phyloP scores from a whole-genome alignment of 2,113 vertebrate species.

The Scatophagus argus region DNA sequence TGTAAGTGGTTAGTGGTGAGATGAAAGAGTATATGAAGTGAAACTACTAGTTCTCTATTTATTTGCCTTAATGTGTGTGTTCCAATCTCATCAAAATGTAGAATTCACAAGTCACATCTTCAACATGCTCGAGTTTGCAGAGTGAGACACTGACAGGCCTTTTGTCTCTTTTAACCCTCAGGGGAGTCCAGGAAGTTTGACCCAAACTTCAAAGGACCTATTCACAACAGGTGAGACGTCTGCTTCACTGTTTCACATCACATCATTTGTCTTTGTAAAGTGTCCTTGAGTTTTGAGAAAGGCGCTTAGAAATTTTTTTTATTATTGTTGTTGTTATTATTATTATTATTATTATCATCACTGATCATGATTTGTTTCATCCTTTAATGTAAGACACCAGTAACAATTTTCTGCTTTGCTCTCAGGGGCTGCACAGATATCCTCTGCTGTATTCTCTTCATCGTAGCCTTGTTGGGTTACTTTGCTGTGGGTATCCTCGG shows the following conservation, averaged over 20 bases:
- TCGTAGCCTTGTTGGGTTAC: slow-evolving; percentile 89
- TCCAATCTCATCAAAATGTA: neutral
- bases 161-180: slow-evolving; percentile 62
- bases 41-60: neutral
- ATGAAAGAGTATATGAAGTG: neutral
- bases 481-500: slow-evolving; percentile 92
- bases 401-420: slow-evolving; percentile 2
- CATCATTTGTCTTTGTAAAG: too few species aligned
- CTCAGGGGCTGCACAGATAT: slow-evolving; percentile 93
- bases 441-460: slow-evolving; percentile 91
- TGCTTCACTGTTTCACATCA: too few species aligned
- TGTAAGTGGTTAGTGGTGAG: neutral
- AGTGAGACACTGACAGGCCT: neutral
- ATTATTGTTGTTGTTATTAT: too few species aligned
- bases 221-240: slow-evolving; percentile 75
- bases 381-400: neutral
- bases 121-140: neutral
- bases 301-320: too few species aligned
- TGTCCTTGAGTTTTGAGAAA: too few species aligned
- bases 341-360: too few species aligned
- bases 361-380: neutral
- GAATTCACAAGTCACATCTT: neutral
- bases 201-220: slow-evolving; percentile 92
- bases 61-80: neutral
- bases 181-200: slow-evolving; percentile 94